Evolutionary conservation across 2,888 invertebrate genomes (phyloP), one percentile per base, ranked within the genome.

Genomic region (Diaperis boleti): DNA sequence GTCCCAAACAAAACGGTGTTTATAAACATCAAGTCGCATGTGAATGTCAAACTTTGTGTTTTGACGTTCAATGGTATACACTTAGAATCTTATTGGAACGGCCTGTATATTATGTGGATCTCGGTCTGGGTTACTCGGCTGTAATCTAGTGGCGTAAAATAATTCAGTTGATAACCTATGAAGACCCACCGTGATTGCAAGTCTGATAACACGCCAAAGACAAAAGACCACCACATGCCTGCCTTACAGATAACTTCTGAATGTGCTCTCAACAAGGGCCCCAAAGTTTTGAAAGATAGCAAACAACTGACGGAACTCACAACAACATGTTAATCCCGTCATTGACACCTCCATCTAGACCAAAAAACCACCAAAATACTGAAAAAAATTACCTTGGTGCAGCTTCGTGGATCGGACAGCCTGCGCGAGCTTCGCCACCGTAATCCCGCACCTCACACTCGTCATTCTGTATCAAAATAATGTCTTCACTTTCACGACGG

Each of bases 381-480:
- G 1, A 33, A 33, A 8, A 31, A 31, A 31, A n/a, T 78, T 74
- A 81, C 82, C 81, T 75, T 79, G 79, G 67, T 80, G 81, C 35
- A 78, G 65, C 69, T 79, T 80, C 37, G 69, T 69, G 61, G 74
- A 76, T 62, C 81, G 73, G 44, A 77, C 75, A 54, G 76, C 79
- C 59, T 78, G 72, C 55, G 78, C 80, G 69, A 80, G 74, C 76
- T 81, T 83, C 35, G 81, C 81, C 65, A 80, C 82, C 57, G 79
- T 77, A 59, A 82, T 72, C 65, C 80, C 79, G 75, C 81, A 82
- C 68, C 82, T 76, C 42, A 82, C 82, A 76, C 80, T 78, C 64
- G 78, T 78, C 82, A 81, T 82, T 65, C 42, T 33, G 31, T n/a
- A 6, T 39, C 26, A n/a, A 8, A 59, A 56, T 65, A 52, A 65